A percentile compares a stretch with the other conserved stretches of the same genome.
Conservation (phyloP, 1,140 invertebrate genomes). For the Scaptomyza hsui region DNA sequence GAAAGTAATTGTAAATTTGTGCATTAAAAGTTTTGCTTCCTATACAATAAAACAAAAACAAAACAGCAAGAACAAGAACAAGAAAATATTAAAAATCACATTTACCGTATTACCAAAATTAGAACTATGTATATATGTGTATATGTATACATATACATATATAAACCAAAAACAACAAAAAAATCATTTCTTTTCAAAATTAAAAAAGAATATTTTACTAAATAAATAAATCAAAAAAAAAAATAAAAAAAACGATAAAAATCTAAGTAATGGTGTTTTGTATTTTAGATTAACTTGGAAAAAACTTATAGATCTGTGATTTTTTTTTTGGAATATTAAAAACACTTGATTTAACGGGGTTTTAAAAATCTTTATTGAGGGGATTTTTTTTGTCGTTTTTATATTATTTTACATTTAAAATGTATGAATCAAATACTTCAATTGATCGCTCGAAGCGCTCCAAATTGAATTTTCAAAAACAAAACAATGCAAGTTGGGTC, state of each 20-base stretch:
- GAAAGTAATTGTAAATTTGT: conserved; percentile 58
- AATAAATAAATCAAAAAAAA: conserved; percentile 63
- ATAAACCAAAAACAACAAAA: conserved; percentile 46
- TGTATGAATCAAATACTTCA: conserved; percentile 61
- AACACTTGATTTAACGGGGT: conserved; percentile 50
- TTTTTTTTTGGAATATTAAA: background rate
- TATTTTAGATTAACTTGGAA: background rate
- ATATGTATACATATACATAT: conserved; percentile 48
- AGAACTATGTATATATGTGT: conserved; percentile 46
- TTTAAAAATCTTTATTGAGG: conserved; percentile 74
- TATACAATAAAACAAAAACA: conserved; percentile 69
- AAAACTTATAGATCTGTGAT: background rate
- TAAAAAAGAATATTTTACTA: conserved; percentile 71
- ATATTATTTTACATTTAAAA: conserved; percentile 71
- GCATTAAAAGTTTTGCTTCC: conserved; percentile 67
- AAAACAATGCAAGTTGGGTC: conserved; percentile 30
- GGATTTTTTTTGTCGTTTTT: conserved; percentile 55
- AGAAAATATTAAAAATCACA: conserved; percentile 28
- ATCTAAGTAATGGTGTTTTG: conserved; percentile 23
- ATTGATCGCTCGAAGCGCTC: conserved; percentile 26
- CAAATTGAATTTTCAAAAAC: conserved; percentile 24
- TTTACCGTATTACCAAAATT: conserved; percentile 65
- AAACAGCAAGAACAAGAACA: conserved; percentile 28
- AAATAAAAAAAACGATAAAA: conserved; percentile 60
- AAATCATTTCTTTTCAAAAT: conserved; percentile 53